Evolutionary conservation across 1,140 invertebrate genomes (phyloP).

Genomic region (Zaprionus tsacasi): DNA sequence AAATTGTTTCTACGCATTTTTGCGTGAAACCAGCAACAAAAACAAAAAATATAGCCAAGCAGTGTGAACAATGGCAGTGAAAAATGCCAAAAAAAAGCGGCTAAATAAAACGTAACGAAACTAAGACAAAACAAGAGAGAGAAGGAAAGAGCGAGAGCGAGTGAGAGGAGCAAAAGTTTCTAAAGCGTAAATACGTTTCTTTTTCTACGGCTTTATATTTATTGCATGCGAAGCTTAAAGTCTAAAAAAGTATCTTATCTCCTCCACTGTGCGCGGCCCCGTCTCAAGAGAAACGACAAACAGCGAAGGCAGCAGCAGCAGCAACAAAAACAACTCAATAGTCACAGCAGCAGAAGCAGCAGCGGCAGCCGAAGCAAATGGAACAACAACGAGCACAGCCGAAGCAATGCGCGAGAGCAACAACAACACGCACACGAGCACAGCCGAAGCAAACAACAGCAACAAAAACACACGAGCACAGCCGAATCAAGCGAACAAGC

Average conservation of each 20-base stretch:
- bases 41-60: conserved; percentile 50
- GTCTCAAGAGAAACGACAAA: conserved; percentile 44
- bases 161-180: conserved; percentile 45
- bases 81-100: conserved; percentile 61
- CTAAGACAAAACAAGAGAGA: conserved; percentile 42
- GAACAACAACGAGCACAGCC: neutral
- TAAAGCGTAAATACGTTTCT: conserved; percentile 57
- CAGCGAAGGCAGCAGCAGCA: neutral
- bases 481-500: neutral
- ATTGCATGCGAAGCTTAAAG: conserved; percentile 72
- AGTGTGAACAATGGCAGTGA: conserved; percentile 53
- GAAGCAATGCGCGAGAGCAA: neutral
- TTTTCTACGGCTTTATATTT: conserved; percentile 63
- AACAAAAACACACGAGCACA: conserved; percentile 12
- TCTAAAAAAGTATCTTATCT: conserved; percentile 63
- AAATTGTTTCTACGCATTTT: conserved; percentile 61
- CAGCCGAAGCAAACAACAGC: conserved; percentile 40
- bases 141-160: neutral
- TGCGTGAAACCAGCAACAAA: conserved; percentile 35
- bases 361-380: too few species aligned
- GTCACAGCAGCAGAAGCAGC: neutral
- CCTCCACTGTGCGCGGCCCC: conserved; percentile 20
- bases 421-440: neutral
- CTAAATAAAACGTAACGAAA: conserved; percentile 41
- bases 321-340: neutral